Conservation (phyloP, 30 jellyfish, hydroid and myxozoan genomes). For the Morbakka virulenta region DNA sequence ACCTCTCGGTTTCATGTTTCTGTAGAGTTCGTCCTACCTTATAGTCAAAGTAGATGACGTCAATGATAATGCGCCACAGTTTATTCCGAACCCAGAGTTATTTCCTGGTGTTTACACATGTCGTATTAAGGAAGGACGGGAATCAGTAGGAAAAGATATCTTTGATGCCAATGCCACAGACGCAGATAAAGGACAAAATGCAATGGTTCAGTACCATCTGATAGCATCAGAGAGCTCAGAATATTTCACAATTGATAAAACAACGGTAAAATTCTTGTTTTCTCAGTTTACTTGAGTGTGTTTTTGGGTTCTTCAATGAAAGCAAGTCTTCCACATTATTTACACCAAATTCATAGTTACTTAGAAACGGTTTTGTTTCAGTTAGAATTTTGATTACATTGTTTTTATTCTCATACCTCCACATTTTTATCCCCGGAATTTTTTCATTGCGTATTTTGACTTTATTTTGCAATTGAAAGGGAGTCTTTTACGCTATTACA, state of each 20-base stretch:
- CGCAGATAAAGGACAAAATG: slow-evolving; percentile 60
- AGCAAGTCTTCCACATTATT: too few relatives aligned
- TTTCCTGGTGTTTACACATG: slow-evolving; percentile 40
- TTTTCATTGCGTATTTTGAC: too few relatives aligned
- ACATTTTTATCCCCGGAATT: too few relatives aligned
- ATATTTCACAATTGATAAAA: slow-evolving; percentile 34
- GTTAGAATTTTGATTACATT: too few relatives aligned
- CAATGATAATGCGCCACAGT: slow-evolving; percentile 72
- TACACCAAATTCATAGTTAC: too few relatives aligned
- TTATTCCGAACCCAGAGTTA: slow-evolving; percentile 58
- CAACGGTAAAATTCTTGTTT: slow-evolving; percentile 10
- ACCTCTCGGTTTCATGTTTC: too few relatives aligned
- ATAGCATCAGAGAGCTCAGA: slow-evolving; percentile 17
- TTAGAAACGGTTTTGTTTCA: too few relatives aligned
- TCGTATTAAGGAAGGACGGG: slow-evolving; percentile 47
- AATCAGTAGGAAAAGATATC: slow-evolving; percentile 2
- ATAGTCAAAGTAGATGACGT: slow-evolving; percentile 34
- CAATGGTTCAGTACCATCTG: slow-evolving; percentile 35
- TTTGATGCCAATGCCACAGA: slow-evolving; percentile 75
- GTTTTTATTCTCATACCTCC: too few relatives aligned
- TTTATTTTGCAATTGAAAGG: too few relatives aligned
- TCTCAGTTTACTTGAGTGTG: not conserved
- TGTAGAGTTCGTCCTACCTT: slow-evolving; percentile 5
- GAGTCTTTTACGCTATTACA: too few relatives aligned
- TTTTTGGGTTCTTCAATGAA: too few relatives aligned